Conservation (phyloP, 2,113 vertebrate species). For the Scortum barcoo region DNA sequence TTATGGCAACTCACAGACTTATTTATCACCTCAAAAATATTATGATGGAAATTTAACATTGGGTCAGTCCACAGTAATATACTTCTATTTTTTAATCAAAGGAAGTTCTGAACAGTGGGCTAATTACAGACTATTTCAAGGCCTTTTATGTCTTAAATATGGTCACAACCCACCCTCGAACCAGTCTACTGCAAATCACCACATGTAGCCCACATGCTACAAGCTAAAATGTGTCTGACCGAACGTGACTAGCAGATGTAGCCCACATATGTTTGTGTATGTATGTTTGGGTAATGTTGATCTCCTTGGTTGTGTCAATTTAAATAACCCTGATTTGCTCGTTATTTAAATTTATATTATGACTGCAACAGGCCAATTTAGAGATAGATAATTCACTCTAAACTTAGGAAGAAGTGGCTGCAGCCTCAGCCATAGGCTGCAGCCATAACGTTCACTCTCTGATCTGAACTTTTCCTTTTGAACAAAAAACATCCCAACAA, state of each 20-base stretch:
- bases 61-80: neutral
- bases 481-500: no score
- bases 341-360: neutral
- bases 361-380: neutral
- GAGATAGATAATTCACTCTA: no score
- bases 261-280: neutral
- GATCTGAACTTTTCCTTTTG: no score
- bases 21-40: neutral
- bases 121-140: no score
- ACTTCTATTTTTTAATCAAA: neutral
- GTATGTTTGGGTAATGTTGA: neutral
- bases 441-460: no score
- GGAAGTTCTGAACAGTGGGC: neutral
- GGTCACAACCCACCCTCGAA: neutral
- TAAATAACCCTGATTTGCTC: neutral
- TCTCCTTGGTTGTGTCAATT: neutral
- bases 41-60: neutral
- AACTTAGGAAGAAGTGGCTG: no score
- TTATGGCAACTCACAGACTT: neutral
- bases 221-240: neutral
- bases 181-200: neutral
- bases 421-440: no score
- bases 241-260: neutral
- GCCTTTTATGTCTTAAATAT: no score
- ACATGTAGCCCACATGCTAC: neutral